phyloP scores from a whole-genome alignment of 2,113 vertebrate genomes.

The Stegastes partitus region DNA sequence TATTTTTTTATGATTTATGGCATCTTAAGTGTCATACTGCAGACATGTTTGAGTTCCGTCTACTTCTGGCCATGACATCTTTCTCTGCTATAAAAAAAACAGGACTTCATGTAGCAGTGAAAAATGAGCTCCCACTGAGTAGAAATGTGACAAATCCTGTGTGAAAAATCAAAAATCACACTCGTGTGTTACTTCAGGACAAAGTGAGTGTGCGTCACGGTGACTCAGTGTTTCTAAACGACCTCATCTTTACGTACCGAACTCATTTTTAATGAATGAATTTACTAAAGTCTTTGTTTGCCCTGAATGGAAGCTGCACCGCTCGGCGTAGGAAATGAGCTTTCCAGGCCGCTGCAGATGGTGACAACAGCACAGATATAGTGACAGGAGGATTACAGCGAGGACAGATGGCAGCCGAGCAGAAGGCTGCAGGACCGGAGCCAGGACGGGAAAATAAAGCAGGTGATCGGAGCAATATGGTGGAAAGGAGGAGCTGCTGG shows the following conservation, averaged over 20 bases:
- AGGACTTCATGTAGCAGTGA: no score
- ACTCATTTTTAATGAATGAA: background rate
- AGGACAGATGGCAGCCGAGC: conserved; percentile 65
- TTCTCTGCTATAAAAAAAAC: no score
- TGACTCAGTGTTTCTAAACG: no score
- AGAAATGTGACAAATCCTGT: no score
- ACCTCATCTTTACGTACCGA: background rate
- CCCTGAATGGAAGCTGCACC: background rate
- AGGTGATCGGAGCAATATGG: conserved; percentile 50
- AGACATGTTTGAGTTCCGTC: no score
- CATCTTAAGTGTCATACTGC: no score
- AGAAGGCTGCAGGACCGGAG: conserved; percentile 13
- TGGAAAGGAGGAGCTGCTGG: background rate
- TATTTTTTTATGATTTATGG: no score
- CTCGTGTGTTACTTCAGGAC: no score
- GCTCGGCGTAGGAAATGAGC: conserved; percentile 15
- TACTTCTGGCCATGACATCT: no score
- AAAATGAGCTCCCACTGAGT: no score
- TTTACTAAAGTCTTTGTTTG: background rate
- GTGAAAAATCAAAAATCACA: no score
- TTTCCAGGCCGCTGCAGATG: conserved; percentile 53
- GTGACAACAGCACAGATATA: conserved; percentile 37
- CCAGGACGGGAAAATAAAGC: conserved; percentile 31
- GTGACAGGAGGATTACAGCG: conserved; percentile 68
- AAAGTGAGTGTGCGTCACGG: no score